A percentile compares a stretch with the other conserved stretches of the same genome.
These are phyloP conservation scores for Etheostoma cragini DNA, from an alignment of 2,113 vertebrate species.

Conservation along the genomic window DNA sequence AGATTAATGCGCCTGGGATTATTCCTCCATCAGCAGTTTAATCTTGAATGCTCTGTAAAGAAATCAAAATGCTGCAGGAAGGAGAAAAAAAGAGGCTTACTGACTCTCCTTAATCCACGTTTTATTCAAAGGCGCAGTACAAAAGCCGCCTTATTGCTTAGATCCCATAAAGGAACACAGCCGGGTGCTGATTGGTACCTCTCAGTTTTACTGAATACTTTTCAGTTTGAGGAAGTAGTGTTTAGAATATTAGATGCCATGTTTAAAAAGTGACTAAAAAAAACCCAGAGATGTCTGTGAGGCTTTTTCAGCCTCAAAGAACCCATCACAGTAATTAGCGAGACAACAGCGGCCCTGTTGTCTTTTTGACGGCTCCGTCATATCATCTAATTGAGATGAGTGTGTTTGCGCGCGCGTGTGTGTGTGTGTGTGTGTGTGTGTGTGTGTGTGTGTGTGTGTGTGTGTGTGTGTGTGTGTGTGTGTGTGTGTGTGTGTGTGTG, in stretches of 20 bases:
- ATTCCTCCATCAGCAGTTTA: slow-evolving; percentile 64
- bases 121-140: slow-evolving; percentile 57
- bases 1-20: slow-evolving; percentile 60
- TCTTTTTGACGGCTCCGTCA: slow-evolving; percentile 47
- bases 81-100: slow-evolving; percentile 64
- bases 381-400: slow-evolving; percentile 58
- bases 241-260: slow-evolving; percentile 13
- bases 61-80: slow-evolving; percentile 58
- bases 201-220: slow-evolving; percentile 27
- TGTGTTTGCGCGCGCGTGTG: no score
- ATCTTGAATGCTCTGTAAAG: slow-evolving; percentile 41
- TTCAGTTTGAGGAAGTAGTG: not conserved
- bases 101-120: slow-evolving; percentile 67
- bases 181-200: slow-evolving; percentile 41
- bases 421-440: no score
- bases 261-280: slow-evolving; percentile 20
- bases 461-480: not conserved
- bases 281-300: slow-evolving; percentile 18
- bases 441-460: slow-evolving; percentile 18
- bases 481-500: not conserved
- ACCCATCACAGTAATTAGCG: slow-evolving; percentile 48
- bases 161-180: slow-evolving; percentile 44
- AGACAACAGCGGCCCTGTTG: slow-evolving; percentile 50
- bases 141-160: slow-evolving; percentile 57
- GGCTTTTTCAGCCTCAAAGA: slow-evolving; percentile 33